phyloP scores from a whole-genome alignment of 2,113 vertebrate species.

The Potamarius usumacintae region DNA sequence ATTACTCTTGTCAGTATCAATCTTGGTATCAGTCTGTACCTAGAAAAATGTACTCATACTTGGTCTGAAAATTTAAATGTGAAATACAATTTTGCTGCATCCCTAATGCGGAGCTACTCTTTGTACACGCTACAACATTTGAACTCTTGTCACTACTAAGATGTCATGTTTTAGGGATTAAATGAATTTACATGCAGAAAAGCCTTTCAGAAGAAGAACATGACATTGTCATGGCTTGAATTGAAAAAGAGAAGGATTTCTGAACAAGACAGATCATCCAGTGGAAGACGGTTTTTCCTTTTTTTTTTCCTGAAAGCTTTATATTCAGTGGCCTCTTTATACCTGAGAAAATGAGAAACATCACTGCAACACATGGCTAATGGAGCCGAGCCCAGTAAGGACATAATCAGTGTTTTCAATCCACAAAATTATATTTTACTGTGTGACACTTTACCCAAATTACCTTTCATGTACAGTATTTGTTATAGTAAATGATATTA shows the following conservation, averaged over 20 bases:
- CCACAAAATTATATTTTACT: not conserved
- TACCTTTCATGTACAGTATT: not conserved
- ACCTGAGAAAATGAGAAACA: not conserved
- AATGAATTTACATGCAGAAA: not conserved
- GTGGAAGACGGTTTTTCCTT: not conserved
- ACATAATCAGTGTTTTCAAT: conserved; percentile 6
- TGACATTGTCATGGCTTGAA: not conserved
- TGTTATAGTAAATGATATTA: conserved; percentile 30
- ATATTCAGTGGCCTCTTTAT: not conserved
- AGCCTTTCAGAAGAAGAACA: not conserved
- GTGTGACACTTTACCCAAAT: not conserved
- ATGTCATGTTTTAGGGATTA: not conserved
- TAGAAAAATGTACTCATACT: not conserved
- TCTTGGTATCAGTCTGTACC: too few species aligned
- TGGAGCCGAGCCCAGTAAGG: not conserved
- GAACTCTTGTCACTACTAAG: not conserved
- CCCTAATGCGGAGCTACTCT: not conserved
- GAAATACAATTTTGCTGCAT: too few species aligned
- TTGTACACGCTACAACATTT: not conserved
- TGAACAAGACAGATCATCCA: not conserved
- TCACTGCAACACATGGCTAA: not conserved
- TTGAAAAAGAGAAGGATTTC: not conserved
- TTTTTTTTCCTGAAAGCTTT: not conserved
- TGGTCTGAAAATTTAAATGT: too few species aligned
- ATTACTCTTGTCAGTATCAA: too few species aligned